Conservation (phyloP, 2,888 invertebrate genomes). For the Cerastis rubricosa region DNA sequence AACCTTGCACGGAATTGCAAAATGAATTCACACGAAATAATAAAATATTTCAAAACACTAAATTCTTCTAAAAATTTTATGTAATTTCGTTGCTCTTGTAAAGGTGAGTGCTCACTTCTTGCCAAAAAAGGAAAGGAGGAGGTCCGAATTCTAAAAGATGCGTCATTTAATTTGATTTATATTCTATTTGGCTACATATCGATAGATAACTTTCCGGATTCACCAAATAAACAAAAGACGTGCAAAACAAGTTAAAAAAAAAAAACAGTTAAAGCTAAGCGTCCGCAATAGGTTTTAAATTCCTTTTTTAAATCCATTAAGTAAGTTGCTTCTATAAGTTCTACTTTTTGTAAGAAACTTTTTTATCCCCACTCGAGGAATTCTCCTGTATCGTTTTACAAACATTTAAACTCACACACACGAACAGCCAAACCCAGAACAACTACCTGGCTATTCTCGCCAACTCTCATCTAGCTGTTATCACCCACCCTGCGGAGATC, state of each 20-base stretch:
- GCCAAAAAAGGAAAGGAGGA: neutral
- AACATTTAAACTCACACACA: neutral
- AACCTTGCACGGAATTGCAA: constrained; percentile 65
- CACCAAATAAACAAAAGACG: too few relatives aligned
- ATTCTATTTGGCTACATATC: too few relatives aligned
- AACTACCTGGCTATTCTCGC: too few relatives aligned
- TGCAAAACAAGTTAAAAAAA: too few relatives aligned
- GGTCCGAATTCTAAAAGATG: neutral
- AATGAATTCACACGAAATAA: constrained; percentile 66
- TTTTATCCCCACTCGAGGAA: neutral
- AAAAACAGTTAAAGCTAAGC: neutral
- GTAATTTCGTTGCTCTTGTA: constrained; percentile 6
- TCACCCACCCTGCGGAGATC: too few relatives aligned
- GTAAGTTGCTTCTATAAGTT: neutral
- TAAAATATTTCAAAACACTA: constrained; percentile 56
- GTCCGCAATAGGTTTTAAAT: neutral
- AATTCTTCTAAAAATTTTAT: constrained; percentile 57
- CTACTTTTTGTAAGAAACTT: too few relatives aligned
- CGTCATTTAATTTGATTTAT: neutral
- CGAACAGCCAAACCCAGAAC: too few relatives aligned
- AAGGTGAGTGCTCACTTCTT: neutral
- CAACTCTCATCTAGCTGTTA: too few relatives aligned
- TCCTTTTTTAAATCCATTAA: neutral
- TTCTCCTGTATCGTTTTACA: neutral
- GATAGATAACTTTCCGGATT: too few relatives aligned